Base-by-base conservation (phyloP, 1,140 invertebrate species). In the Euwallacea fornicatus region DNA sequence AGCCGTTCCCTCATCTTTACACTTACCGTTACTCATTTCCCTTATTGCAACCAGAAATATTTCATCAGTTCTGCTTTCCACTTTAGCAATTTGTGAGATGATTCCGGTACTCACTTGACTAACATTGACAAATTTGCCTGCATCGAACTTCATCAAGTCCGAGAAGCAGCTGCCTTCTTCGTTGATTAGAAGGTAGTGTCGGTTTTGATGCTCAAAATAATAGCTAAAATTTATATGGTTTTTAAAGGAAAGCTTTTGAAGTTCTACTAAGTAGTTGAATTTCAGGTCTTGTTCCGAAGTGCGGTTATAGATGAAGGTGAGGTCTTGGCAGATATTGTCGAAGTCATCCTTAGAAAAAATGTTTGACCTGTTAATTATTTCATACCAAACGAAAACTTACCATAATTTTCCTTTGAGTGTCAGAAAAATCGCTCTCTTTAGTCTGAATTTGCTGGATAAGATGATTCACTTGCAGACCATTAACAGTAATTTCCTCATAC, bases 261-360 rank as follows among this genome's bases (percentile, higher is more conserved):
- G 46, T 43, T 80, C 80, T 42, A 84, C 83, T 64, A 85, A 84
- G 42, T 77, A 80, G 63, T 82, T 80, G 63, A 84, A 84, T 71
- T 77, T 79, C 65, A 82, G 83, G 15, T 83, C 76, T 74, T 83
- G 80, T n/a, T 78, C 77, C 66, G 79, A 71, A 0, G 80, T 71
- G 11, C 54, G 44, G 6, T 72, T 54, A 56, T 79, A 74, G 1
- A 83, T 42, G 10, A 54, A 53, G 3, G 73, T 75, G 0, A 83
- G 66, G 55, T 81, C 76, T 43, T 76, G 64, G 21, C 83, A 85
- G 0, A 80, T 63, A 7, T 66, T 75, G 8, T 73, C 67, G 33
- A 81, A 74, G 66, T 80, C 75, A 8, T 68, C 73, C 81, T 81
- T 59, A 61, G 78, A 55, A 21, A 6, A 33, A 33, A 33, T 33